Evolutionary conservation across 1,140 invertebrate genomes (phyloP), one percentile per base, ranked within the genome.

Genomic region (Bombus polaris): DNA sequence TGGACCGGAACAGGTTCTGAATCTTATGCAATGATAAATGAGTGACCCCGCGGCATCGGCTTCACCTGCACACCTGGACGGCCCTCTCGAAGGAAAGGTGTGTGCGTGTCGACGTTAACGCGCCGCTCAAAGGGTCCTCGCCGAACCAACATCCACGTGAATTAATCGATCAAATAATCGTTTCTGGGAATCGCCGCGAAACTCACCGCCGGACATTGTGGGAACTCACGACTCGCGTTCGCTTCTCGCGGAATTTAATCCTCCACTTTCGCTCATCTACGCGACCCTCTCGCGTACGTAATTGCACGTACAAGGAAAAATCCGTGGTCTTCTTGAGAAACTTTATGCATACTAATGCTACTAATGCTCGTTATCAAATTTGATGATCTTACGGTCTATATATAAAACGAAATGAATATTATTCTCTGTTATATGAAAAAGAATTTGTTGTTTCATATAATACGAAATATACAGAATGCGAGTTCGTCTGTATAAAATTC

Each of bases 11-110:
- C 93, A 94, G 93, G 93, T 94, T 94, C 90, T 93, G 91, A 93
- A 93, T 93, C 93, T 94, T 94, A 94, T 94, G 93, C 92, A 94
- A 94, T 94, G 93, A 94, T 94, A 94, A 93, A 94, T 92, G 93
- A 93, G 90, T 90, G 87, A 93, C 88, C 90, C 87, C 81, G 75
- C 88, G 82, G 86, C 88, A 87, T 78, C 88, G 72, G 78, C 83
- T 87, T 87, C 81, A 90, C 81, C 88, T 89, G 90, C 87, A 87
- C 89, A 91, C 89, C 89, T 88, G 89, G 86, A 78, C 65, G 66
- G 77, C 22, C 71, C 72, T 65, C 35, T 42, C n/a, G 39, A 53
- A 12, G 22, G 71, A 35, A 10, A 53, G 44, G 10, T 4, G 59
- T n/a, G 59, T 62, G 28, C 28, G 9, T 66, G 37, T 66, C 42